Evolutionary conservation across 2,888 invertebrate species (phyloP).

Genomic region (Xestia sexstrigata): DNA sequence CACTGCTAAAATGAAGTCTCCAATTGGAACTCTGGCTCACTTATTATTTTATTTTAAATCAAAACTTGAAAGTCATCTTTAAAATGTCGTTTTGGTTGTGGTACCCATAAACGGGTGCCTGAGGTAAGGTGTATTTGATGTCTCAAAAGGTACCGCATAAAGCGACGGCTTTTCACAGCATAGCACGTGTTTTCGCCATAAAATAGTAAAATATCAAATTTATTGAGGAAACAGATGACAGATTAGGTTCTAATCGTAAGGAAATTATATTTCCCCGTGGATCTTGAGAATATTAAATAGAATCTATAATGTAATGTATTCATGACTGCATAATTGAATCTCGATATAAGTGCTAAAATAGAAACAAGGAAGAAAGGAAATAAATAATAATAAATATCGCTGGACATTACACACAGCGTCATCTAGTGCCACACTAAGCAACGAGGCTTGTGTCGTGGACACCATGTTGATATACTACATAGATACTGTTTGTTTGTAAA

Average conservation of each 20-base stretch:
- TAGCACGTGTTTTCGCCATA: conserved; percentile 15
- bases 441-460: too few relatives aligned
- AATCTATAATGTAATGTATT: conserved; percentile 42
- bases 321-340: conserved; percentile 31
- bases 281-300: conserved; percentile 59
- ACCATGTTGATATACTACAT: too few relatives aligned
- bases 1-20: not conserved
- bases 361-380: conserved; percentile 46
- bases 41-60: not conserved
- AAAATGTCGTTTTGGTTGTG: not conserved
- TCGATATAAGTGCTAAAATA: conserved; percentile 14
- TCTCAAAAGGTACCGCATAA: not conserved
- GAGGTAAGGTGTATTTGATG: not conserved
- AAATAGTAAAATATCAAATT: conserved; percentile 34
- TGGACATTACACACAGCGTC: too few relatives aligned
- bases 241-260: conserved; percentile 46
- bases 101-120: not conserved
- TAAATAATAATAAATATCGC: too few relatives aligned
- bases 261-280: conserved; percentile 54
- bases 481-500: too few relatives aligned
- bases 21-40: not conserved
- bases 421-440: too few relatives aligned
- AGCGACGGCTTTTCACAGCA: not conserved
- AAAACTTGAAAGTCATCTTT: not conserved
- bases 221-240: conserved; percentile 57